These are phyloP conservation scores for Tragelaphus imberbis DNA, from an alignment of 2,113 vertebrate genomes.

Conservation along the genomic window DNA sequence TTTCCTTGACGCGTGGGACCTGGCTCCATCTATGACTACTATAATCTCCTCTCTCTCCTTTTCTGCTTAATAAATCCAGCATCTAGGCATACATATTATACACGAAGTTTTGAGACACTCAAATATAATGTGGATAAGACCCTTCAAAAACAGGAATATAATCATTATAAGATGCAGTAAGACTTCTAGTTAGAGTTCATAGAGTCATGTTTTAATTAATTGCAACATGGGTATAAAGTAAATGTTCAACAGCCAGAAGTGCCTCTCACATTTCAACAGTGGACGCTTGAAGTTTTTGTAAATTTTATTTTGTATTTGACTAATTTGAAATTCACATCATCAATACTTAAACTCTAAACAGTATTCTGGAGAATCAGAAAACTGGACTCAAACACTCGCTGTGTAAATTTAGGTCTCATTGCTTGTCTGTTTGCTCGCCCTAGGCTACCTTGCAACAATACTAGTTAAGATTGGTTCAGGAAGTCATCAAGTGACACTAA, in stretches of 20 bases:
- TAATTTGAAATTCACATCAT: neutral
- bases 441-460: neutral
- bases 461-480: neutral
- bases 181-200: neutral
- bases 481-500: neutral
- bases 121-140: neutral
- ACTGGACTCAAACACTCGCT: neutral
- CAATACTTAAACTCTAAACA: neutral
- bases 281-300: neutral
- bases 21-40: neutral
- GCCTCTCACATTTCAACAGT: neutral
- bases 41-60: neutral
- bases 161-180: neutral
- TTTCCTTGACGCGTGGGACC: neutral
- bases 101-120: neutral
- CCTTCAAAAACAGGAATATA: neutral
- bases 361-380: neutral
- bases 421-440: neutral
- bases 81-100: neutral
- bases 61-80: neutral
- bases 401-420: neutral
- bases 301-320: neutral
- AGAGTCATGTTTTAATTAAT: neutral
- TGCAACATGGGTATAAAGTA: neutral
- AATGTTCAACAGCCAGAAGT: neutral